phyloP scores from a whole-genome alignment of 2,888 invertebrate species.

The Balanococcus diminutus region DNA sequence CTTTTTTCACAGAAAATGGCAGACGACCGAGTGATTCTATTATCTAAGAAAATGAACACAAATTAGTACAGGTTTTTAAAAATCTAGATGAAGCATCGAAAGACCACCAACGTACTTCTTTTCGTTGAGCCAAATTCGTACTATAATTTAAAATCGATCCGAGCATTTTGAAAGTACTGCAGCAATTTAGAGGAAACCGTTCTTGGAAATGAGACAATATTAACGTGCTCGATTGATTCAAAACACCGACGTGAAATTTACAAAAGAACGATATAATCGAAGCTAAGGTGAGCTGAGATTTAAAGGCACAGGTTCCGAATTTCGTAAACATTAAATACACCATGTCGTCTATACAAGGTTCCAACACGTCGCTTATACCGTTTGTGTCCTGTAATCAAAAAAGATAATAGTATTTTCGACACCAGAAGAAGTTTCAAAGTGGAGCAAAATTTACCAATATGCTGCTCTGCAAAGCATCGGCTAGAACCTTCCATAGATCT shows the following conservation, averaged over 20 bases:
- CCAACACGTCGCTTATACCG: constrained; percentile 22
- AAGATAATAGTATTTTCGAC: neutral
- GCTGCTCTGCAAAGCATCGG: constrained; percentile 41
- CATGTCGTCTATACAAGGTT: constrained; percentile 46
- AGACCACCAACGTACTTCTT: neutral
- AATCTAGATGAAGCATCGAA: neutral
- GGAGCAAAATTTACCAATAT: constrained; percentile 27
- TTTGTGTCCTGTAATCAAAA: constrained; percentile 26
- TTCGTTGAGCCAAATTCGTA: neutral
- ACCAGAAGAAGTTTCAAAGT: neutral
- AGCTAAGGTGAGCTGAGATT: constrained; percentile 43
- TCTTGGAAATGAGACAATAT: constrained; percentile 31
- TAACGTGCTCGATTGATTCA: constrained; percentile 32
- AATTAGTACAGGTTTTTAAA: neutral
- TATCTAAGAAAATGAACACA: neutral
- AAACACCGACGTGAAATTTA: constrained; percentile 33
- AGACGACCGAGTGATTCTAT: constrained; percentile 31
- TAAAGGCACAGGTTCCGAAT: constrained; percentile 47
- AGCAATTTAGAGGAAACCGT: constrained; percentile 38
- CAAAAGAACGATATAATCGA: constrained; percentile 46
- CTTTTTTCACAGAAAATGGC: constrained; percentile 23
- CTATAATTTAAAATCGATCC: constrained; percentile 37
- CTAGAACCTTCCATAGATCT: constrained; percentile 50
- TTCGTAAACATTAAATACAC: constrained; percentile 48
- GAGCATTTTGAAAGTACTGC: constrained; percentile 33